Base-by-base conservation (phyloP, 2,113 vertebrate species). In the Todiramphus chloris region DNA sequence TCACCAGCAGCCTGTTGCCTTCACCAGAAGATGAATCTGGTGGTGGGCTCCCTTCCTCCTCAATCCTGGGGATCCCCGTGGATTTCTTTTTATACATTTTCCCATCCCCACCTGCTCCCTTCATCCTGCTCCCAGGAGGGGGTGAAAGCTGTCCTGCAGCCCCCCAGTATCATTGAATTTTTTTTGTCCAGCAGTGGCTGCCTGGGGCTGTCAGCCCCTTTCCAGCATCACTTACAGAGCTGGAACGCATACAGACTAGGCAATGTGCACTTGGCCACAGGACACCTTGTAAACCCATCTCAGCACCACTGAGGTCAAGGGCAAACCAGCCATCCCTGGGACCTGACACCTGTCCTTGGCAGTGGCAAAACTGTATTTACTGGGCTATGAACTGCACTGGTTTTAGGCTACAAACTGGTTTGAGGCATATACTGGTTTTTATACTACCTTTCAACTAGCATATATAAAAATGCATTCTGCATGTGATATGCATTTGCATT, bases 131-230 rank as follows among this genome's bases (percentile, higher is more conserved):
- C 10, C 43, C 11, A 70, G 24, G 35, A 70, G 1, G 4, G 8
- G 12, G 4, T 70, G n/a, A 41, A 77, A 56, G 9, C 37, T 62
- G 3, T 8, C n/a, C 58, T 2, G 3, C 31, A 77, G 20, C 5
- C 13, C 14, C 4, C 3, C n/a, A 24, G 1, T 18, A 12, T 30
- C 3, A 1, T 30, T 7, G 35, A 44, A 11, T 2, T 16, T 0
- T 0, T 0, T 51, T 63, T 43, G 3, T 35, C 41, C 0, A 0
- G 3, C 28, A n/a, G 39, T 11, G 2, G 60, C 11, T 16, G 13
- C 18, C 37, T 12, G 59, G 23, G 33, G 27, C 59, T 55, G 44
- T 30, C 44, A 79, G 37, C 7, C 28, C 30, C 46, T 67, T 86
- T 20, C 60, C 0, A 0, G 8, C 0, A 1, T 11, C 25, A 56